Evolutionary conservation across 2,797 vertebrate species (phyloP), one percentile per base, ranked within the genome.

Genomic region (Pangasius krempfi): DNA sequence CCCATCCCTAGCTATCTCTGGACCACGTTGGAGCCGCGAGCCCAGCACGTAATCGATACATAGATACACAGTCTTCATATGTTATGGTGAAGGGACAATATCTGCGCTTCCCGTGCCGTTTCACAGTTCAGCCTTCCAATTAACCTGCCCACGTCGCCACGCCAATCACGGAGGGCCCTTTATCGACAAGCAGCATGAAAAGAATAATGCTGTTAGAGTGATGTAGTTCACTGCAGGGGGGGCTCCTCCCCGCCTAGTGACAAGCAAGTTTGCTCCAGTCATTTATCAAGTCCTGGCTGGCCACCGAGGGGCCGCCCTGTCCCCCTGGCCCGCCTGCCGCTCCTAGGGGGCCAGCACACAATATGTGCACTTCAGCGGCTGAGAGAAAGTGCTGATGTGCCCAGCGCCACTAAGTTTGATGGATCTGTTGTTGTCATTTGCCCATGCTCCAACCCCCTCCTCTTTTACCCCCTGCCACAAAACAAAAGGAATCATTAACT

Each of bases 111-210:
- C 96, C 95, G 92, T 94, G 95, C 96, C 92, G 95, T 96, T 96
- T 95, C 95, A 96, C 96, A 96, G 96, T 97, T 96, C 96, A 96
- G 96, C 94, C 95, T 96, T 96, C 96, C 96, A 96, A 96, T 97
- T 97, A 97, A 96, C 96, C 96, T 96, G 96, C 95, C 96, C 95
- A 94, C 95, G 95, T 96, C 94, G 94, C 95, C 95, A 95, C 94
- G 96, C 96, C 96, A 96, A 96, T 97, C 96, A 96, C 93, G 89
- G 62, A 94, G 93, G 62, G 94, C 94, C 93, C 94, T 93, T 94
- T 95, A 96, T 97, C 95, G 96, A 96, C 95, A 96, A 95, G 94
- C 94, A 90, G 89, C 95, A 94, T 95, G 95, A 96, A 96, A 96
- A 96, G 95, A 96, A 96, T 96, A 95, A 96, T 96, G 95, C 96